Evolutionary conservation across 37 sponge, comb jelly and placozoan species (phyloP).

Genomic region (Ianthella basta): DNA sequence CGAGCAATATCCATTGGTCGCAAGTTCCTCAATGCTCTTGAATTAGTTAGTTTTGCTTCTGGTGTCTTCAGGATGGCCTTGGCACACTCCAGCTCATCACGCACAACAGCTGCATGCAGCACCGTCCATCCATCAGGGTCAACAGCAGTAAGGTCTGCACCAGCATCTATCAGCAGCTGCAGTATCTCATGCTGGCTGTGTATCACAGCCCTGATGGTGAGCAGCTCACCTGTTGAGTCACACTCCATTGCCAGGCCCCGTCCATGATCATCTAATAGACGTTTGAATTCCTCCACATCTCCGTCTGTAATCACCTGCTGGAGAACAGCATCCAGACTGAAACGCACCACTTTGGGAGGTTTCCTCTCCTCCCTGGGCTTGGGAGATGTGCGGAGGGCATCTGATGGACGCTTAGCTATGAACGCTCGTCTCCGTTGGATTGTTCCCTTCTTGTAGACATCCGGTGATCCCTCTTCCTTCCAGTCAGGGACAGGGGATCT

Average conservation of each 20-base stretch:
- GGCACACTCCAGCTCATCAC: constrained; percentile 66
- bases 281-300: constrained; percentile 58
- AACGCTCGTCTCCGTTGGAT: neutral
- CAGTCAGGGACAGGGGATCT: too few species aligned
- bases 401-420: neutral
- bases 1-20: constrained; percentile 71
- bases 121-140: constrained; percentile 69
- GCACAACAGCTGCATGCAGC: constrained; percentile 74
- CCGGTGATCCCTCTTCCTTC: too few species aligned
- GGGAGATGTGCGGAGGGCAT: neutral
- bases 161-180: constrained; percentile 47
- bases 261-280: constrained; percentile 48
- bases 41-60: constrained; percentile 25
- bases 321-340: constrained; percentile 54
- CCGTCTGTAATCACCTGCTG: constrained; percentile 75
- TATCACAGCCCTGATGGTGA: constrained; percentile 60
- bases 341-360: constrained; percentile 52
- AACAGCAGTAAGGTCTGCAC: constrained; percentile 49
- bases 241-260: constrained; percentile 22
- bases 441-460: neutral
- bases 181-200: constrained; percentile 53
- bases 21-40: constrained; percentile 49
- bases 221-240: constrained; percentile 65
- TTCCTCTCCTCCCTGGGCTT: constrained; percentile 4
- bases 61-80: constrained; percentile 34